Base-by-base conservation (phyloP, 2,113 vertebrate species). In the Cynoglossus semilaevis region DNA sequence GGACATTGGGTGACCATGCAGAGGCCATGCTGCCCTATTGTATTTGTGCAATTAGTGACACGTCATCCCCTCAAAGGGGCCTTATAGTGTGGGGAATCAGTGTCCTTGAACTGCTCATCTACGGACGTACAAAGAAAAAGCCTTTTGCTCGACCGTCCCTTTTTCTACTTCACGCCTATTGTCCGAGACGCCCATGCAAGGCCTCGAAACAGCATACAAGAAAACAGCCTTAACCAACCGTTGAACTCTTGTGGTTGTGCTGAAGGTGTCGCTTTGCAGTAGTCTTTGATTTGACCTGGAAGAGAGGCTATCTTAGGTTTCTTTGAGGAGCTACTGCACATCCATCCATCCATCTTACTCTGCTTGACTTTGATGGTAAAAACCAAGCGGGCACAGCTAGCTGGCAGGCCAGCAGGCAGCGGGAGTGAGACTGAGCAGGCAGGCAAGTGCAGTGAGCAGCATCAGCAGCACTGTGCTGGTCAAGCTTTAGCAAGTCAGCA, bases 101-200 rank as follows among this genome's bases (percentile, higher is more conserved):
- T 88, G 88, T 88, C 90, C 89, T 91, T 90, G 87, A 91, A 88
- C 84, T 71, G 75, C 74, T 81, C 77, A 51, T 75, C 77, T 77
- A 71, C n/a, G n/a, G 61, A 75, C 75, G 57, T 70, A 85, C 87
- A 87, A 80, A 87, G 78, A 87, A 71, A 62, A 53, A 67, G 34
- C 72, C 76, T 77, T 75, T 43, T 67, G 54, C 63, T 63, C 63
- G 63, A 74, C 76, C 58, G 76, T 77, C 66, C 72, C 66, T 57
- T 63, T n/a, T 62, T 70, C 48, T 47, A 45, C 38, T 46, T 70
- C 59, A 12, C 61, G 56, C 55, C 58, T 58, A 60, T 79, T 72
- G 78, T 77, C 70, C 55, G 3, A 61, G 41, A 67, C 58, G 17
- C 68, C 64, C 51, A 53, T 57, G 40, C 48, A 60, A 58, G 44